Conservation (phyloP, 2,797 vertebrate species). For the Discoglossus pictus region DNA sequence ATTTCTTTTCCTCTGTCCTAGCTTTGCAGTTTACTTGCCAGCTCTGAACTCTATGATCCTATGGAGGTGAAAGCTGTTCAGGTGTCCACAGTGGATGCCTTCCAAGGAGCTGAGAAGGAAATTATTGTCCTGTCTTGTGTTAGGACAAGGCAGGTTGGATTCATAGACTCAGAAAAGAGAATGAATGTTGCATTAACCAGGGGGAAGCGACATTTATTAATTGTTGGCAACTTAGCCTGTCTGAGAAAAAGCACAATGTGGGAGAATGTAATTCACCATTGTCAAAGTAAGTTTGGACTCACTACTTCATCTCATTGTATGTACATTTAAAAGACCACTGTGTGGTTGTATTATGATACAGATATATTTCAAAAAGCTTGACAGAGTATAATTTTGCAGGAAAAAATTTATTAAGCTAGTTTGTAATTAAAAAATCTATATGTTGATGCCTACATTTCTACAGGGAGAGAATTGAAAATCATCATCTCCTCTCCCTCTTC, state of each 20-base stretch:
- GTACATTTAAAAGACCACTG: neutral
- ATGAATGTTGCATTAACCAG: constrained; percentile 73
- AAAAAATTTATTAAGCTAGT: too few relatives aligned
- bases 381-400: too few relatives aligned
- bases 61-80: constrained; percentile 62
- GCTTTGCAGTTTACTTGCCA: constrained; percentile 62
- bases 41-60: neutral
- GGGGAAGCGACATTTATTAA: constrained; percentile 72
- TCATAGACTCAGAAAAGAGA: constrained; percentile 73
- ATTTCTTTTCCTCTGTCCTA: constrained; percentile 22
- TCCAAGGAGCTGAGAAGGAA: constrained; percentile 78
- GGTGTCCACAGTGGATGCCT: constrained; percentile 76
- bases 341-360: neutral
- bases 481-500: too few relatives aligned
- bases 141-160: constrained; percentile 70
- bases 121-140: constrained; percentile 74
- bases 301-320: too few relatives aligned
- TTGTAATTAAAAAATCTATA: too few relatives aligned
- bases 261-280: constrained; percentile 72
- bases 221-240: constrained; percentile 70
- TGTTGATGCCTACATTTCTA: too few relatives aligned
- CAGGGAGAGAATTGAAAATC: too few relatives aligned
- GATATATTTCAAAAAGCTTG: neutral
- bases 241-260: constrained; percentile 69
- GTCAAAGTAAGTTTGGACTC: constrained; percentile 65